Conservation (phyloP, 2,888 invertebrate species). For the Quadroppia sp. region DNA sequence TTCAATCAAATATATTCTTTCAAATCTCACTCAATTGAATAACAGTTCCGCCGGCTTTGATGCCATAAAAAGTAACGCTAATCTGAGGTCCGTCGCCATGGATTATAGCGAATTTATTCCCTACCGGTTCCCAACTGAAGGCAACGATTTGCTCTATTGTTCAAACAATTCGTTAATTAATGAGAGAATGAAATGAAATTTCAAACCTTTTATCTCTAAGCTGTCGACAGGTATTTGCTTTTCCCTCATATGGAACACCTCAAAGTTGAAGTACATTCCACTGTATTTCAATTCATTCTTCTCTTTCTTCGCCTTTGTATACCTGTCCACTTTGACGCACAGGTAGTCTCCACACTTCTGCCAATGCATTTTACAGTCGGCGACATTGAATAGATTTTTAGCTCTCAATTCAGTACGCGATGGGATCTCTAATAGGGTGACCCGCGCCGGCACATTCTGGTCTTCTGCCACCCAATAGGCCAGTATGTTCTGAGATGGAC, state of each 20-base stretch:
- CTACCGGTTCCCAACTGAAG: conserved; percentile 97
- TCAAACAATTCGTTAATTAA: no score
- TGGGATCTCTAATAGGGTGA: conserved; percentile 86
- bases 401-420: conserved; percentile 79
- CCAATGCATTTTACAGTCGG: conserved; percentile 98
- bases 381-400: conserved; percentile 95
- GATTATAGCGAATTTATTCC: conserved; percentile 92
- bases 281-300: conserved; percentile 87
- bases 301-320: conserved; percentile 78
- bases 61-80: conserved; percentile 85
- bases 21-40: conserved; percentile 76
- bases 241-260: conserved; percentile 97
- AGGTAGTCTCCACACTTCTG: conserved; percentile 96
- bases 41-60: conserved; percentile 83
- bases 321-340: conserved; percentile 88
- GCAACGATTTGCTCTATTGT: conserved; percentile 60
- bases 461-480: conserved; percentile 99
- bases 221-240: conserved; percentile 97
- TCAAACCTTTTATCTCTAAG: conserved; percentile 74
- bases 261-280: conserved; percentile 95
- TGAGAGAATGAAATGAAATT: conserved; percentile 56
- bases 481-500: conserved; percentile 89
- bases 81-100: conserved; percentile 85
- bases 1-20: no score
- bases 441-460: conserved; percentile 84